Conservation (phyloP, 2,113 vertebrate species). For the Sialia sialis region DNA sequence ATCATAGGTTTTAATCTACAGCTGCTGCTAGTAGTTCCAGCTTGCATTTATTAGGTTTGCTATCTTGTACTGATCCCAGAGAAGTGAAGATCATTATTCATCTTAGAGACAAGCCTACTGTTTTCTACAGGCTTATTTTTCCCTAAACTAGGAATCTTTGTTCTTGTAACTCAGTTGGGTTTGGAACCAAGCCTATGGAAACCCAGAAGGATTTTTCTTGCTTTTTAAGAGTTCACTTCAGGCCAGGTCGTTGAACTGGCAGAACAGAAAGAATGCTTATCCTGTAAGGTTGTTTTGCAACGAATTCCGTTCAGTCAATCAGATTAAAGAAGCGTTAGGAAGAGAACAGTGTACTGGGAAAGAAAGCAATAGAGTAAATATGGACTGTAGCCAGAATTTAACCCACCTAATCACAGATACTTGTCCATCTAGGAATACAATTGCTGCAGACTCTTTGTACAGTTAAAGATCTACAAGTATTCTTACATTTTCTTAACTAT, state of each 20-base stretch:
- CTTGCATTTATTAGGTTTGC: background rate
- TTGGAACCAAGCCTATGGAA: background rate
- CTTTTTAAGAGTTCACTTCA: background rate
- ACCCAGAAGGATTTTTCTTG: background rate
- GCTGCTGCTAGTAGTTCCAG: background rate
- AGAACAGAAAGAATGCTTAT: background rate
- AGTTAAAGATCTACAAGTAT: background rate
- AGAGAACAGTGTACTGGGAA: background rate
- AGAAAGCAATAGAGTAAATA: background rate
- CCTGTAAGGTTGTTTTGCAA: background rate
- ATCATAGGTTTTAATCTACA: background rate
- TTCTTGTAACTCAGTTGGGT: background rate
- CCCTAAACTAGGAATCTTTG: background rate
- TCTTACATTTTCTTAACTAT: background rate
- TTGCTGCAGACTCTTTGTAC: background rate
- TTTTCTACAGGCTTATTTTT: background rate
- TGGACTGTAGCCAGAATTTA: background rate
- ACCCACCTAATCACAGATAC: background rate
- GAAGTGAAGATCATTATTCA: background rate
- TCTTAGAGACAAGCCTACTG: background rate
- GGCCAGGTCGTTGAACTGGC: background rate
- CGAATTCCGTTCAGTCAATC: background rate
- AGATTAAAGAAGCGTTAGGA: background rate
- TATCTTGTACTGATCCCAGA: background rate
- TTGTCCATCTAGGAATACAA: background rate